These are phyloP conservation scores for Rambutsinella grinnellia DNA, from an alignment of 2,888 invertebrate genomes.

Conservation along the genomic window DNA sequence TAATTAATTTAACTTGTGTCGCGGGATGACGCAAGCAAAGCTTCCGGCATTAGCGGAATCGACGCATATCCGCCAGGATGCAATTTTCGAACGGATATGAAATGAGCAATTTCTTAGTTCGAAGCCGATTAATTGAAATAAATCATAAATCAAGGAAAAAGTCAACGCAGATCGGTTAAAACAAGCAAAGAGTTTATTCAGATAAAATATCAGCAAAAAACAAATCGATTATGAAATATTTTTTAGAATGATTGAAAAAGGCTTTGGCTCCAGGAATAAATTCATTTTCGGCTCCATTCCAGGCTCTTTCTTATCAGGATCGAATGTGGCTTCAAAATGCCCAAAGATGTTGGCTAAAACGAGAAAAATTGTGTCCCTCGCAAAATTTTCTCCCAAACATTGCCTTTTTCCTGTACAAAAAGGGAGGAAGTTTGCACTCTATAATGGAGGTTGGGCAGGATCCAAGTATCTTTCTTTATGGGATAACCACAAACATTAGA, in stretches of 20 bases:
- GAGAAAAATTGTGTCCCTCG: slow-evolving; percentile 59
- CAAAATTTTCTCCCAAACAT: slow-evolving; percentile 59
- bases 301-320: slow-evolving; percentile 45
- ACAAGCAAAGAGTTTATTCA: too few species aligned
- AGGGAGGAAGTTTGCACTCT: slow-evolving; percentile 56
- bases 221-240: too few species aligned
- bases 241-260: slow-evolving; percentile 25
- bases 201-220: too few species aligned
- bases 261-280: slow-evolving; percentile 29
- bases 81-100: too few species aligned
- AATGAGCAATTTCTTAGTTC: too few species aligned
- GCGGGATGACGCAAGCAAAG: too few species aligned
- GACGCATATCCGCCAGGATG: too few species aligned
- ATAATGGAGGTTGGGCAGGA: slow-evolving; percentile 23
- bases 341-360: slow-evolving; percentile 60
- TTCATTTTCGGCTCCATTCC: slow-evolving; percentile 18
- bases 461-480: slow-evolving; percentile 34
- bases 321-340: slow-evolving; percentile 44
- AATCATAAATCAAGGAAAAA: too few species aligned
- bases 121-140: too few species aligned
- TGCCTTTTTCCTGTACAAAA: slow-evolving; percentile 58
- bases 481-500: slow-evolving; percentile 67
- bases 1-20: too few species aligned
- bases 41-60: too few species aligned
- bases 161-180: too few species aligned